Conservation (phyloP, 1,140 invertebrate genomes). For the Pseudomyrmex dendroicus region DNA sequence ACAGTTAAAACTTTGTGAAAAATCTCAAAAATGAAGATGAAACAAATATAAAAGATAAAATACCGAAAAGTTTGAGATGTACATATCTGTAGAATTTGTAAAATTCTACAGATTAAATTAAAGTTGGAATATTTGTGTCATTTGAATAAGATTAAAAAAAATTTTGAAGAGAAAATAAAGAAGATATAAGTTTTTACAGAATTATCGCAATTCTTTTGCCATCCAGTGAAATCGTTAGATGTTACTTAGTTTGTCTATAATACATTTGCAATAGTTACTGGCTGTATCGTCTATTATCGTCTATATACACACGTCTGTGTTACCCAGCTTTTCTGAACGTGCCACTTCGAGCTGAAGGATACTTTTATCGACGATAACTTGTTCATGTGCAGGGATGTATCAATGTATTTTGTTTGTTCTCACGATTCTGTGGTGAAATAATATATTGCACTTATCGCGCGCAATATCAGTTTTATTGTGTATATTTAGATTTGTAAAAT, state of each 20-base stretch:
- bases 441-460: constrained; percentile 12
- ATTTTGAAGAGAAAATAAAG: constrained; percentile 37
- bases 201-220: constrained; percentile 38
- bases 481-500: background rate
- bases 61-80: background rate
- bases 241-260: constrained; percentile 60
- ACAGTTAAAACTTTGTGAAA: constrained; percentile 13
- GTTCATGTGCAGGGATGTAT: constrained; percentile 4
- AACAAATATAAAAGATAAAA: constrained; percentile 6
- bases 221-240: constrained; percentile 67
- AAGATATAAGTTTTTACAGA: constrained; percentile 43
- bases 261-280: constrained; percentile 61
- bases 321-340: constrained; percentile 57
- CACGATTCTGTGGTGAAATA: background rate
- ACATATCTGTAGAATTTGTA: too few species aligned
- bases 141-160: constrained; percentile 26
- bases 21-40: constrained; percentile 9
- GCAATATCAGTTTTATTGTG: constrained; percentile 1
- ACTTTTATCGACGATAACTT: constrained; percentile 56
- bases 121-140: constrained; percentile 18
- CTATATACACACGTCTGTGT: constrained; percentile 16
- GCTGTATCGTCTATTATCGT: constrained; percentile 58
- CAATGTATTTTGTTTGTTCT: constrained; percentile 47
- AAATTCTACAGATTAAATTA: too few species aligned
- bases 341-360: constrained; percentile 57